Conservation (phyloP, 2,888 invertebrate genomes). For the Gymnoscelis rufifasciata region DNA sequence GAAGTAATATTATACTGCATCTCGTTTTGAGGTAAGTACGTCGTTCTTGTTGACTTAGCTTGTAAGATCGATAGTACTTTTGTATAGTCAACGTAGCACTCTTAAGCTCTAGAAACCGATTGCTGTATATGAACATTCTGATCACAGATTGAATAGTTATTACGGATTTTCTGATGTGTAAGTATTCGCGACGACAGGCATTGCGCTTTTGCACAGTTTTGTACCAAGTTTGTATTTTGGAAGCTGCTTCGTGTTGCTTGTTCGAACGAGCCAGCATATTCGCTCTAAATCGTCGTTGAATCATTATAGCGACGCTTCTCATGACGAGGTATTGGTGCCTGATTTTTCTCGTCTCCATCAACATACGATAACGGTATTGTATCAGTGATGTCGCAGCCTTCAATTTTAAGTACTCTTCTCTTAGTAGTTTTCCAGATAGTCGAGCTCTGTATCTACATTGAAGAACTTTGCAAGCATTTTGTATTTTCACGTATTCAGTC, state of each 20-base stretch:
- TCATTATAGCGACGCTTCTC: constrained; percentile 39
- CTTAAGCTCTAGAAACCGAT: constrained; percentile 37
- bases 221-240: constrained; percentile 63
- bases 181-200: constrained; percentile 41
- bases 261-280: constrained; percentile 37
- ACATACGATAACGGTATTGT: constrained; percentile 57
- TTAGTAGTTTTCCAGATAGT: constrained; percentile 40
- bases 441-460: constrained; percentile 59
- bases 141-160: constrained; percentile 55
- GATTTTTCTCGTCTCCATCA: constrained; percentile 37
- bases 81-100: constrained; percentile 55
- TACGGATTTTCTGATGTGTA: constrained; percentile 42
- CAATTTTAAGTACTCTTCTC: constrained; percentile 40
- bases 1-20: constrained; percentile 40
- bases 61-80: constrained; percentile 53
- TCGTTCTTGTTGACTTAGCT: constrained; percentile 36
- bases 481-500: constrained; percentile 46
- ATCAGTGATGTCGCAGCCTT: constrained; percentile 52
- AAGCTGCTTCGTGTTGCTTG: constrained; percentile 40
- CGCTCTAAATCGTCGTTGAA: constrained; percentile 59
- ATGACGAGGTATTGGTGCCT: constrained; percentile 43
- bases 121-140: constrained; percentile 50
- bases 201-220: constrained; percentile 43
- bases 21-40: constrained; percentile 37
- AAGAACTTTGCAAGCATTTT: constrained; percentile 54